phyloP scores from a whole-genome alignment of 2,888 invertebrate species.

The Matsumyia berberina region DNA sequence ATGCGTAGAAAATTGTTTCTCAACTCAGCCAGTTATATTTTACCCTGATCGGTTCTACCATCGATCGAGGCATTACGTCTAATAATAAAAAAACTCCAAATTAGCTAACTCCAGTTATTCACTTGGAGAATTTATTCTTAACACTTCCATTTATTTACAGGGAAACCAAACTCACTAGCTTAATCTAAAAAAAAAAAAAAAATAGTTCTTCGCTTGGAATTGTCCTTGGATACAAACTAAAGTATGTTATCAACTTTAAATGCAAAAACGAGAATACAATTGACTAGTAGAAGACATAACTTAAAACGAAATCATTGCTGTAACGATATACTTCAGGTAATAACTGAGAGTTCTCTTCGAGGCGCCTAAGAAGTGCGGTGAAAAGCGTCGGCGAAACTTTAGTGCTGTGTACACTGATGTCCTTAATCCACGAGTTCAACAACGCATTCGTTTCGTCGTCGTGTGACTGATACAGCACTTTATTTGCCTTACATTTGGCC shows the following conservation, averaged over 20 bases:
- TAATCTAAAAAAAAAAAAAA: slow-evolving; percentile 14
- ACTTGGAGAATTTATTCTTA: slow-evolving; percentile 13
- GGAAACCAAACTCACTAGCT: slow-evolving; percentile 8
- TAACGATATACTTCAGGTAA: slow-evolving; percentile 80
- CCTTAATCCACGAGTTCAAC: slow-evolving; percentile 77
- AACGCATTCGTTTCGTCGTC: slow-evolving; percentile 58
- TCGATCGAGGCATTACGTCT: too few relatives aligned
- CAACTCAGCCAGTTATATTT: too few relatives aligned
- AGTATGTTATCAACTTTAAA: slow-evolving; percentile 8
- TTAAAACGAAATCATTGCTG: slow-evolving; percentile 79
- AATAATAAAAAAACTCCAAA: neutral
- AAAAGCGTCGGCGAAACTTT: slow-evolving; percentile 81
- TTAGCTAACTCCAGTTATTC: neutral
- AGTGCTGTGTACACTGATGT: slow-evolving; percentile 79
- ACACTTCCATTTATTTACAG: slow-evolving; percentile 20
- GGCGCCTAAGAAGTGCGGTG: slow-evolving; percentile 77
- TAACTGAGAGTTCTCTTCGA: slow-evolving; percentile 79
- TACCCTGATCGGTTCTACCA: too few relatives aligned
- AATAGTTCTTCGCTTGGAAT: slow-evolving; percentile 22
- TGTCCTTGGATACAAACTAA: slow-evolving; percentile 13
- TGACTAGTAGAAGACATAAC: slow-evolving; percentile 81
- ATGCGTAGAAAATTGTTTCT: too few relatives aligned
- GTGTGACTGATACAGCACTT: slow-evolving; percentile 77
- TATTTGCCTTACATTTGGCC: slow-evolving; percentile 72
- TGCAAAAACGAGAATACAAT: slow-evolving; percentile 5